Evolutionary conservation across 1,140 invertebrate species (phyloP).

Genomic region (Telenomus remus): DNA sequence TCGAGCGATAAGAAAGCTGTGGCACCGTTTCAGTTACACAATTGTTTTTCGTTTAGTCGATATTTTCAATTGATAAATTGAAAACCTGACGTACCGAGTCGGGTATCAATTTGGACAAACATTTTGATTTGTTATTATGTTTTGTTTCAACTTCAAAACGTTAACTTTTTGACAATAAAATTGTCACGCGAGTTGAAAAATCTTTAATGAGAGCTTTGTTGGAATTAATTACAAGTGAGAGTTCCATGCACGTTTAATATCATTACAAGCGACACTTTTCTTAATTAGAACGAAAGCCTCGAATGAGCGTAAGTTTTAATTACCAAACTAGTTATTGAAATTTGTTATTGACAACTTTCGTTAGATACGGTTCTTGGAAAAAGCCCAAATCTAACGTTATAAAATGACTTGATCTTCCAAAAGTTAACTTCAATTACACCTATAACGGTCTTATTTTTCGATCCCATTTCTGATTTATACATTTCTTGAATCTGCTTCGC

Average conservation of each 20-base stretch:
- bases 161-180: too few relatives aligned
- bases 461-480: too few relatives aligned
- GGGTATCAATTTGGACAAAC: too few relatives aligned
- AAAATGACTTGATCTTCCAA: neutral
- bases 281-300: neutral
- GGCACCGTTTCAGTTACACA: slow-evolving; percentile 9
- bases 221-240: too few relatives aligned
- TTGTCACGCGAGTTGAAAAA: too few relatives aligned
- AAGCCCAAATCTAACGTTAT: neutral
- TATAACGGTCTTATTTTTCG: neutral
- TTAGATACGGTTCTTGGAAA: neutral
- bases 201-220: too few relatives aligned
- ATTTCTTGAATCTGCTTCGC: neutral
- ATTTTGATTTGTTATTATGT: too few relatives aligned
- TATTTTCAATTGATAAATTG: too few relatives aligned
- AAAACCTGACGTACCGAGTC: too few relatives aligned
- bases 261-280: too few relatives aligned
- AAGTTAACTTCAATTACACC: neutral
- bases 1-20: slow-evolving; percentile 9
- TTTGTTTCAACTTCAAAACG: too few relatives aligned
- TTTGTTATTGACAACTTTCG: neutral
- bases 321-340: neutral
- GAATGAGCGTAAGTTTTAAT: neutral
- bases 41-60: neutral
- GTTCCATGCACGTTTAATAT: too few relatives aligned